These are phyloP conservation scores for Montipora capitata DNA, from an alignment of 92 coral and sea anemone genomes.

Conservation along the genomic window DNA sequence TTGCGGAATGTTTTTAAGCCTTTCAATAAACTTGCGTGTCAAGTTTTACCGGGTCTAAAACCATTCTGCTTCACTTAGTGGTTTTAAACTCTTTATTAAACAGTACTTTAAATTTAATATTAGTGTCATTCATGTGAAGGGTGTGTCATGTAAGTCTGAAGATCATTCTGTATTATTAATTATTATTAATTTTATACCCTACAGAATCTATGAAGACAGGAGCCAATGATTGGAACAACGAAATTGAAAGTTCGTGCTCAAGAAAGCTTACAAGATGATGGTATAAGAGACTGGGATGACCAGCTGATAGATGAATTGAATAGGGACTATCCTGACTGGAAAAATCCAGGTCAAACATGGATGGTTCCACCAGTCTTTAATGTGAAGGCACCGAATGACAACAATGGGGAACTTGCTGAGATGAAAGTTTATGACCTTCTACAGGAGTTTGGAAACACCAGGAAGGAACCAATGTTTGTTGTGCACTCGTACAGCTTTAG, in stretches of 20 bases:
- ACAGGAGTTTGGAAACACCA: slow-evolving; percentile 4
- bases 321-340: slow-evolving; percentile 49
- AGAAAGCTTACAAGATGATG: background rate
- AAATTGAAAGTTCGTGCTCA: background rate
- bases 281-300: background rate
- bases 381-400: background rate
- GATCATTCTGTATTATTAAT: too few species aligned
- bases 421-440: slow-evolving; percentile 17
- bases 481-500: slow-evolving; percentile 42
- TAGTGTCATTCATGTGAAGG: too few species aligned
- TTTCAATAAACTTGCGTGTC: too few species aligned
- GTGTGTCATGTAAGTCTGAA: too few species aligned
- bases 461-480: slow-evolving; percentile 66
- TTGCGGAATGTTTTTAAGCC: too few species aligned
- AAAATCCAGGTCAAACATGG: slow-evolving; percentile 13
- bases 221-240: background rate
- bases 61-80: too few species aligned
- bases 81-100: too few species aligned
- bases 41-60: too few species aligned
- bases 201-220: too few species aligned
- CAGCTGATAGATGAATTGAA: background rate
- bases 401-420: slow-evolving; percentile 24
- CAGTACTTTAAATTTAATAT: too few species aligned
- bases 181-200: too few species aligned
- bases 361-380: slow-evolving; percentile 49